These are phyloP conservation scores for Manis javanica DNA, from an alignment of 2,797 vertebrate species.

Conservation along the genomic window DNA sequence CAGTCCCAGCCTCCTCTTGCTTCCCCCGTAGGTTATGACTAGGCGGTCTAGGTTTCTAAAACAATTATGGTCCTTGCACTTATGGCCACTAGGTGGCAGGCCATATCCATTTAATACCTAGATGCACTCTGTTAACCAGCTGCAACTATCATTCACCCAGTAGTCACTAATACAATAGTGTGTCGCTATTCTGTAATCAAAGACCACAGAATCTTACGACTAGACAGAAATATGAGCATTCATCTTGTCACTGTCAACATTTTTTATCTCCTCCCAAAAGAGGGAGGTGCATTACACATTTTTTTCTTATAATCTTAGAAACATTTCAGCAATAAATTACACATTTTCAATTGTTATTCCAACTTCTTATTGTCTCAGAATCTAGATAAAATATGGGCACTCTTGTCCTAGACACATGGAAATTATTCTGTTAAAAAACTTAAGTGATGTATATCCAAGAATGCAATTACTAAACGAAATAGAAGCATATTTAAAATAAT, in stretches of 20 bases:
- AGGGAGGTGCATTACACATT: background rate
- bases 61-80: background rate
- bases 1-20: fast-evolving
- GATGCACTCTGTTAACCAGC: no score
- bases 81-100: slow-evolving; percentile 51
- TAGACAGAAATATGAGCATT: background rate
- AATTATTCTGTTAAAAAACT: background rate
- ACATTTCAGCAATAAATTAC: no score
- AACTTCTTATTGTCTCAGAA: background rate
- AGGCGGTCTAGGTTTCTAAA: background rate
- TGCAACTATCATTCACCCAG: background rate
- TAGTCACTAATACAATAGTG: background rate
- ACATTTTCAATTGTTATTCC: background rate
- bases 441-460: background rate
- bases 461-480: background rate
- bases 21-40: background rate
- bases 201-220: background rate
- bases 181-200: background rate
- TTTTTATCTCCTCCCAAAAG: background rate
- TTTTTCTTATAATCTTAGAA: background rate
- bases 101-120: background rate
- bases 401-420: background rate
- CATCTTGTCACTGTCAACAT: background rate
- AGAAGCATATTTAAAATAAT: background rate
- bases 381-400: background rate